Base-by-base conservation (phyloP, 2,113 vertebrate species). In the Gymnobelideus leadbeateri region DNA sequence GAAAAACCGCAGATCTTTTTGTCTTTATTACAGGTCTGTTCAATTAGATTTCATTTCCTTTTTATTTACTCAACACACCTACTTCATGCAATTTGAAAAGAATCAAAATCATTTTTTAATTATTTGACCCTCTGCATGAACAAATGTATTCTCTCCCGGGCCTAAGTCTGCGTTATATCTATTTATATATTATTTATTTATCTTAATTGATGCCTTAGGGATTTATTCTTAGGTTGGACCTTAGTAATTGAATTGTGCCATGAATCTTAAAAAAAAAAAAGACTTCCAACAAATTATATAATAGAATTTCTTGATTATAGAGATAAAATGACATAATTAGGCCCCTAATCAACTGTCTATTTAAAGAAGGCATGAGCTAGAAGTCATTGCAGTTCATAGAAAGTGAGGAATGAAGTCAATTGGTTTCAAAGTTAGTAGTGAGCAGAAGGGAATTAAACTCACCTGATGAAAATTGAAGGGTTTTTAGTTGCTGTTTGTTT, bases 21-120 rank as follows among this genome's bases (percentile, higher is more conserved):
- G 94, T 96, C 50, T 28, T 47, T 97, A 96, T 95, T 50, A 61
- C 50, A 51, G 57, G 47, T 26, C 90, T 53, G 91, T 68, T 50
- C 97, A 97, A n/a, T 97, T 95, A 96, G 51, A 7, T 91, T 54
- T 95, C 95, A 49, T 8, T 50, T 49, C 89, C 21, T 98, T 96
- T 96, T 92, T 92, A 93, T 97, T 96, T 96, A 94, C 93, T 91
- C 68, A 54, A 96, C 97, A 91, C 91, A 61, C 3, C 2, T 95
- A 92, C 96, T 96, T 89, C 84, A 68, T 94, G 52, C 92, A 37
- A 10, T 96, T 96, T 91, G n/a, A 57, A 92, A 95, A 89, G 93
- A 93, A 49, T 54, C 5, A 84, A 23, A 43, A 43, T 43, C 19
- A 84, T 0, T 96, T 8, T 77, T 61, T 93, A 94, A 57, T 89